These are phyloP conservation scores for Goniozus legneri DNA, from an alignment of 1,140 invertebrate genomes.

Conservation along the genomic window DNA sequence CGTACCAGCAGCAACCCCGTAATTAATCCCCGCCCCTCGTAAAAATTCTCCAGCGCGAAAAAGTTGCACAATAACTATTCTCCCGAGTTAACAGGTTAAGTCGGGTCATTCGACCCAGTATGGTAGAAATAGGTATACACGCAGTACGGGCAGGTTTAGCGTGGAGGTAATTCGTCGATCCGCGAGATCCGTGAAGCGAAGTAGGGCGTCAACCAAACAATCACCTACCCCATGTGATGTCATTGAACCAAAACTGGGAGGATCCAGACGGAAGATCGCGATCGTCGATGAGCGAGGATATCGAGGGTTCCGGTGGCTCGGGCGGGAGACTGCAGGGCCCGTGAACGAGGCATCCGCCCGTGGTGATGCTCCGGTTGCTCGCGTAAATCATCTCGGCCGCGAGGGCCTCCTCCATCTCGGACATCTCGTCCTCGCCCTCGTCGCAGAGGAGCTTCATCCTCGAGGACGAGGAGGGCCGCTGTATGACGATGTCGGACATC, in stretches of 20 bases:
- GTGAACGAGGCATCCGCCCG: constrained; percentile 38
- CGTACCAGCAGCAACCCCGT: too few relatives aligned
- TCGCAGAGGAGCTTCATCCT: constrained; percentile 28
- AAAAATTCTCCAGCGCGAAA: too few relatives aligned
- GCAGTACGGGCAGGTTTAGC: too few relatives aligned
- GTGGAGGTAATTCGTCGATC: too few relatives aligned
- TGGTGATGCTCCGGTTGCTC: constrained; percentile 13
- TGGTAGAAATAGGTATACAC: too few relatives aligned
- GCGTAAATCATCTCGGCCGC: constrained; percentile 38
- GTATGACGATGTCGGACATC: constrained; percentile 20
- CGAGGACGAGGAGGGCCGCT: constrained; percentile 24
- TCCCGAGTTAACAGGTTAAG: too few relatives aligned
- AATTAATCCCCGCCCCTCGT: too few relatives aligned
- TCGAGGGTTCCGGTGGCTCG: constrained; percentile 33
- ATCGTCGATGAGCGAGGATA: constrained; percentile 32
- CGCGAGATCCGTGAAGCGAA: too few relatives aligned
- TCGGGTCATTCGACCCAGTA: too few relatives aligned
- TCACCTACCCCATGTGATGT: constrained; percentile 53
- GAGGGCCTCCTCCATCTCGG: constrained; percentile 37
- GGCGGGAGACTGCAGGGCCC: constrained; percentile 30
- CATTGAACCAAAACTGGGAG: constrained; percentile 46
- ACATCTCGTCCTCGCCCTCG: constrained; percentile 33
- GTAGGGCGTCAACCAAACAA: too few relatives aligned
- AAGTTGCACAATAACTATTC: too few relatives aligned
- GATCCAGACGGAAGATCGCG: constrained; percentile 20